Base-by-base conservation (phyloP, 2,888 invertebrate species). In the Hypomecis atomaria region DNA sequence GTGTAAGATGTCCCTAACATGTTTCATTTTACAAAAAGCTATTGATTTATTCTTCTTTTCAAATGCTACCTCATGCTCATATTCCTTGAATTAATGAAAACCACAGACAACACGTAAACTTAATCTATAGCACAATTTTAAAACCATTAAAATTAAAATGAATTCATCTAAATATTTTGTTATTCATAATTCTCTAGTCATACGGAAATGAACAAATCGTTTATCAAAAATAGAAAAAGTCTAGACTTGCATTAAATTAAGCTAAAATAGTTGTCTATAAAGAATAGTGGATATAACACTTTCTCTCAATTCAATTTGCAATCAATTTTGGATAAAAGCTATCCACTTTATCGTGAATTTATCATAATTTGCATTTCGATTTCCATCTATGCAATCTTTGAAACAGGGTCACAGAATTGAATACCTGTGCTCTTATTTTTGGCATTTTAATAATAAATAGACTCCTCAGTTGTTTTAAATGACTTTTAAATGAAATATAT, bases 221-320 rank as follows among this genome's bases (percentile, higher is more conserved):
- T 6, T 49, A 36, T 49, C 36, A 7, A 36, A 49, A 49, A 7
- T 36, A 7, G 11, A 13, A 50, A 37, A 1, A 37, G 37, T 50
- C 49, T 50, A 50, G 37, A 37, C 37, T 37, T 50, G 4, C 2
- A 37, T 50, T 5, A 50, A 11, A 8, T 36, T 8, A 49, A 37
- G 7, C 36, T 11, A 7, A 37, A 13, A 7, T n/a, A 50, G 48
- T 36, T 13, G 49, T 11, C 36, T 37, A 50, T 48, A 48, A 48
- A 49, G 23, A 13, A 49, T 49, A 5, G 11, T 5, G 13, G 11
- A 36, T 55, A 36, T 42, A 8, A 44, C 23, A 50, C 59, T 59
- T 59, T 59, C 59, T 59, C 59, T 37, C 59, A n/a, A 33, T 33
- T 8, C 10, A 11, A 36, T 44, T 50, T 43, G 58, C 58, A 58